These are phyloP conservation scores for Corythaeola cristata DNA, from an alignment of 2,113 vertebrate species.

Conservation along the genomic window DNA sequence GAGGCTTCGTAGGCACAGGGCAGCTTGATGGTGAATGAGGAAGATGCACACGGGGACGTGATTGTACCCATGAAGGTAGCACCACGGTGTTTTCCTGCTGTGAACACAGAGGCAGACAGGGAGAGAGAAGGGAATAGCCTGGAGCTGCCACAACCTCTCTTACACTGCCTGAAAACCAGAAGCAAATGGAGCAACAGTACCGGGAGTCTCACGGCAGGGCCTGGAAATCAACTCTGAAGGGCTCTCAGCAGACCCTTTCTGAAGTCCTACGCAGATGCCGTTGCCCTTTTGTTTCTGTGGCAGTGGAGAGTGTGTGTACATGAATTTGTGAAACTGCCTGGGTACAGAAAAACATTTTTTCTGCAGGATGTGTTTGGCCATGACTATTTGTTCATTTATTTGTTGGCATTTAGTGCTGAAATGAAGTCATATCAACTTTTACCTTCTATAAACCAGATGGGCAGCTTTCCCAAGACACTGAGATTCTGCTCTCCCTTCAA, in stretches of 20 bases:
- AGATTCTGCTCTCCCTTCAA: background rate
- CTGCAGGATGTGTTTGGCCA: background rate
- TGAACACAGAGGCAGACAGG: accelerated
- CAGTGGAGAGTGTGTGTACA: background rate
- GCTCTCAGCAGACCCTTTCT: background rate
- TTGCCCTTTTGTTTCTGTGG: background rate
- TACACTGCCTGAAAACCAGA: background rate
- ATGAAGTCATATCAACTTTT: background rate
- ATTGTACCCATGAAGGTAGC: background rate
- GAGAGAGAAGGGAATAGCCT: background rate
- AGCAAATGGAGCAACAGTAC: background rate
- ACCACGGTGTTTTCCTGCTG: accelerated
- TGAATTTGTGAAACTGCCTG: background rate
- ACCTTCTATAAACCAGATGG: background rate
- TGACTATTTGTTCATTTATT: background rate
- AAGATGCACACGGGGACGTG: accelerated
- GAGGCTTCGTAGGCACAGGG: background rate
- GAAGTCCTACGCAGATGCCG: background rate
- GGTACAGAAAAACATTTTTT: background rate
- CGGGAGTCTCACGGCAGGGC: background rate
- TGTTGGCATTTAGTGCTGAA: background rate
- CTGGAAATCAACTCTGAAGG: background rate
- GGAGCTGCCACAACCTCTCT: background rate
- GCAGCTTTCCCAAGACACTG: background rate
- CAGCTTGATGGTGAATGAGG: background rate